Percentiles rank a stretch among this genome's conserved stretches.
phyloP scores from a whole-genome alignment of 2,888 invertebrate genomes.

The Agelastica alni region DNA sequence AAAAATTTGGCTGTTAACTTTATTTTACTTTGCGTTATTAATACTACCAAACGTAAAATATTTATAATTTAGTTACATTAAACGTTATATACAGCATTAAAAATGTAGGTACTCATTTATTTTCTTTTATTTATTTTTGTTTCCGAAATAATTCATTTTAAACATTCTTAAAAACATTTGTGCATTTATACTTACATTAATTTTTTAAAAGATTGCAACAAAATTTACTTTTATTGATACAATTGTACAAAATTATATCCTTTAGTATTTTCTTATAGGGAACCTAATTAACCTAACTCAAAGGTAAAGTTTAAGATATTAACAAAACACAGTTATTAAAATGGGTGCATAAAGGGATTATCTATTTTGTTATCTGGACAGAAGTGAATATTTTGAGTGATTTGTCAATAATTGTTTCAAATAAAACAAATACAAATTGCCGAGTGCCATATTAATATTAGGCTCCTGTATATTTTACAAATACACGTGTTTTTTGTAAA shows the following conservation, averaged over 20 bases:
- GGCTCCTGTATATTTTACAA: constrained; percentile 39
- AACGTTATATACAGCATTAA: too few species aligned
- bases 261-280: too few species aligned
- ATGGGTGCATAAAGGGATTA: constrained; percentile 36
- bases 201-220: background rate
- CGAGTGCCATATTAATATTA: constrained; percentile 39
- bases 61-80: too few species aligned
- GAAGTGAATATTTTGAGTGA: constrained; percentile 55
- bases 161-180: too few species aligned
- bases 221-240: background rate
- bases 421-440: constrained; percentile 52
- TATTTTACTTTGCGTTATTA: too few species aligned
- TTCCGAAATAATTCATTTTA: too few species aligned
- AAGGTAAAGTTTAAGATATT: constrained; percentile 26
- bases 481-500: constrained; percentile 43
- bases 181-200: too few species aligned
- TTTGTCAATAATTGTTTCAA: constrained; percentile 57
- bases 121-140: too few species aligned
- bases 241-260: background rate
- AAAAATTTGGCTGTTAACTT: too few species aligned
- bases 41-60: too few species aligned
- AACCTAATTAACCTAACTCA: background rate
- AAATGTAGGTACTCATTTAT: too few species aligned
- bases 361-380: constrained; percentile 50
- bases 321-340: constrained; percentile 33